These are phyloP conservation scores for Scomber colias DNA, from an alignment of 2,113 vertebrate genomes.

Conservation along the genomic window DNA sequence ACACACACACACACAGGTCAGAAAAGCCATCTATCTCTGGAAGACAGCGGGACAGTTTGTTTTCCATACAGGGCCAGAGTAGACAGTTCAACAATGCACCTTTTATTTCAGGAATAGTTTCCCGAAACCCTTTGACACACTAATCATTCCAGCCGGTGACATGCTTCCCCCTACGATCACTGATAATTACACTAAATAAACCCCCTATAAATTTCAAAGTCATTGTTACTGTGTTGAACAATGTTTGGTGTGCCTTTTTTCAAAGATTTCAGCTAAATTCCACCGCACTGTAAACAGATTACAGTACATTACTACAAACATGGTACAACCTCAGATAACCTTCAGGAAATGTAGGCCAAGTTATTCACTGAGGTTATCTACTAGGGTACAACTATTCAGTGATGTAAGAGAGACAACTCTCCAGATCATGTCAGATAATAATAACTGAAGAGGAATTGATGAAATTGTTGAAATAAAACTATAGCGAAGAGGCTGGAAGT, in stretches of 20 bases:
- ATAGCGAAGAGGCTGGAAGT: no score
- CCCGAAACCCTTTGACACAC: slow-evolving; percentile 49
- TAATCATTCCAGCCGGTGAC: slow-evolving; percentile 53
- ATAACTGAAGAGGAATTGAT: background rate
- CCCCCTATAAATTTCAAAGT: slow-evolving; percentile 10
- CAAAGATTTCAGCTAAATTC: slow-evolving; percentile 21
- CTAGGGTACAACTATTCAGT: background rate
- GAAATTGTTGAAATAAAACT: background rate
- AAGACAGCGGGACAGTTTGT: slow-evolving; percentile 57
- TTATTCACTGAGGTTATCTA: slow-evolving; percentile 10
- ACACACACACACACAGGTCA: slow-evolving; percentile 35
- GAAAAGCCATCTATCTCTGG: slow-evolving; percentile 70
- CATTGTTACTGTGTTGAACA: slow-evolving; percentile 10
- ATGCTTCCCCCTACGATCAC: slow-evolving; percentile 39
- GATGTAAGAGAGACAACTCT: background rate
- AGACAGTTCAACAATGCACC: slow-evolving; percentile 73
- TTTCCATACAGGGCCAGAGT: slow-evolving; percentile 56
- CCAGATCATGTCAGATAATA: slow-evolving; percentile 17
- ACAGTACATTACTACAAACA: slow-evolving; percentile 8
- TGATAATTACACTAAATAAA: slow-evolving; percentile 52
- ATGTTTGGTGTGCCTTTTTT: slow-evolving; percentile 2
- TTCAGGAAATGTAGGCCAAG: slow-evolving; percentile 20
- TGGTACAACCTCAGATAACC: slow-evolving; percentile 14
- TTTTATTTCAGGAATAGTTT: slow-evolving; percentile 71
- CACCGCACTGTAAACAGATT: slow-evolving; percentile 21